phyloP scores from a whole-genome alignment of 2,113 vertebrate genomes.

The Orthochromis malagaraziensis region DNA sequence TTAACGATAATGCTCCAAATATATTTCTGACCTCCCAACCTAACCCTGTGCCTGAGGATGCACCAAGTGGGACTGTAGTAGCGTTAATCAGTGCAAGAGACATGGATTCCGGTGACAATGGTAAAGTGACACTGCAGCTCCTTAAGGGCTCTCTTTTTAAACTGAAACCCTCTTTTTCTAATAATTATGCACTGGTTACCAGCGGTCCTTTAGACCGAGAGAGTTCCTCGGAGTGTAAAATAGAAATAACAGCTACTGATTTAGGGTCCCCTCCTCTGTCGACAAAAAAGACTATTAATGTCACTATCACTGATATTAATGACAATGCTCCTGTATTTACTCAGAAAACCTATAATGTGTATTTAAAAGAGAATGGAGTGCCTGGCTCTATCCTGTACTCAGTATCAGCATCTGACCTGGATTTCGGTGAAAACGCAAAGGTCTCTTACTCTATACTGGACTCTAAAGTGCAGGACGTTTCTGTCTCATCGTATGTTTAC shows the following conservation, averaged over 20 bases:
- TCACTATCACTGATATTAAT: slow-evolving; percentile 81
- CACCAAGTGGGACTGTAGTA: slow-evolving; percentile 47
- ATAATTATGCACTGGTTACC: slow-evolving; percentile 82
- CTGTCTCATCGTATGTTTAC: slow-evolving; percentile 71
- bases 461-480: slow-evolving; percentile 54
- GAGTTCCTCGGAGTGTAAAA: slow-evolving; percentile 57
- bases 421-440: slow-evolving; percentile 67
- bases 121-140: slow-evolving; percentile 43
- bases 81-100: slow-evolving; percentile 62
- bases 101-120: slow-evolving; percentile 53
- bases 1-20: slow-evolving; percentile 68
- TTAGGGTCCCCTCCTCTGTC: slow-evolving; percentile 69
- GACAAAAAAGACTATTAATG: slow-evolving; percentile 60
- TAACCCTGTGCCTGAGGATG: slow-evolving; percentile 49
- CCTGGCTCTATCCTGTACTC: slow-evolving; percentile 58
- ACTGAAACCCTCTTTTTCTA: slow-evolving; percentile 69
- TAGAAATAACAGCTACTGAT: slow-evolving; percentile 75
- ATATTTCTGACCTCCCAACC: slow-evolving; percentile 57
- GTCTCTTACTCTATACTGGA: slow-evolving; percentile 75
- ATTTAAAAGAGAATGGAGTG: slow-evolving; percentile 75
- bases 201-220: slow-evolving; percentile 73
- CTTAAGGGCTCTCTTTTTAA: slow-evolving; percentile 62
- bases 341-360: slow-evolving; percentile 71
- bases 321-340: slow-evolving; percentile 74
- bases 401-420: slow-evolving; percentile 64